Evolutionary conservation across 2,113 vertebrate genomes (phyloP), one percentile per base, ranked within the genome.

Genomic region (Phocoena phocoena): DNA sequence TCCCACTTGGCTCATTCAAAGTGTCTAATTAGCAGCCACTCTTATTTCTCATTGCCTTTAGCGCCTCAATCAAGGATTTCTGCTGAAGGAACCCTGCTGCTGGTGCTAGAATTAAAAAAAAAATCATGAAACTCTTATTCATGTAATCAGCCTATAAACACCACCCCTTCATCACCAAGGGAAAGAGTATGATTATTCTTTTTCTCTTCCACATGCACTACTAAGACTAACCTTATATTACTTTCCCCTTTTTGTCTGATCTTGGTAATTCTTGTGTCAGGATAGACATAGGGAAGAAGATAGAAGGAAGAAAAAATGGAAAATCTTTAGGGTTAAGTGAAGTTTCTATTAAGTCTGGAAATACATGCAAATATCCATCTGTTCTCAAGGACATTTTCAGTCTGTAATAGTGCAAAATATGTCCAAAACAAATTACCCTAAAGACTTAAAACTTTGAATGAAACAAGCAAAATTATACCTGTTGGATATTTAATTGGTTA

Each of bases 61-160:
- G 93, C 96, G 97, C 85, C 96, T 97, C 96, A 98, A 97, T 98
- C 97, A 98, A 97, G 96, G 97, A 67, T 97, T 97, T 98, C 95
- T 97, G 95, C 97, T 96, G 63, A 82, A 97, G 95, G 94, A 98
- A 97, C 96, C 98, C 96, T 92, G 96, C 97, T 98, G 98, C 31
- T 97, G 96, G 97, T 95, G 96, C 89, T 94, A 96, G 97, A 97
- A 96, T 97, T 96, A 1, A 79, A 90, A 55, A 93, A 97, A 93
- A 97, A 96, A 94, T 73, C 77, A 74, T 88, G 88, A 93, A 94
- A 89, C 95, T 96, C 94, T 93, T 95, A 97, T 98, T 96, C 98
- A 95, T 97, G 93, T 67, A 98, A 97, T 98, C 98, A 98, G 96
- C 41, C 96, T 91, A 93, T 92, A 93, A 97, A 97, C 65, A 95